A percentile compares a stretch with the other conserved stretches of the same genome.
phyloP scores from a whole-genome alignment of 2,888 invertebrate genomes.

The Anaspis maculata region DNA sequence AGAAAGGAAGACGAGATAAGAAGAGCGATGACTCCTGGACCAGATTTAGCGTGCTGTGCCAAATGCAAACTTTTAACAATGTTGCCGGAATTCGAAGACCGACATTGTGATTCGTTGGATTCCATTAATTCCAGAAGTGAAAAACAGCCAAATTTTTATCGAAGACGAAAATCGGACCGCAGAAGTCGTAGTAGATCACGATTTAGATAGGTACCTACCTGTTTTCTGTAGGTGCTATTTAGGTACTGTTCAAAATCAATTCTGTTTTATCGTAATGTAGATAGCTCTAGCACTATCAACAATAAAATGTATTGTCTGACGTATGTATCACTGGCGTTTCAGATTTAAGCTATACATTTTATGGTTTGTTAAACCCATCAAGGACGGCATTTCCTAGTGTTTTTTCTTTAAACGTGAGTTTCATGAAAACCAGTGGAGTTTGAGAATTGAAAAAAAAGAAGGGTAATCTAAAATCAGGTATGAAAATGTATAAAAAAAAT shows the following conservation, averaged over 20 bases:
- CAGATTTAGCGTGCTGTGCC: constrained; percentile 4
- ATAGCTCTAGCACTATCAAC: background rate
- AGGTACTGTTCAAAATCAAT: background rate
- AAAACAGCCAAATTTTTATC: too few species aligned
- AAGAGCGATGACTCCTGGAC: constrained; percentile 9
- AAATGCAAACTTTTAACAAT: constrained; percentile 8
- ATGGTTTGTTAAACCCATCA: background rate
- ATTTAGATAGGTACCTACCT: background rate
- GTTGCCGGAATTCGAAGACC: too few species aligned
- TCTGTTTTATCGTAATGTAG: background rate
- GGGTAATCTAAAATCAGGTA: too few species aligned
- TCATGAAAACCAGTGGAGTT: too few species aligned
- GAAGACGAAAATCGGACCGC: background rate
- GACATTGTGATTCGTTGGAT: too few species aligned
- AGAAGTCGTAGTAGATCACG: background rate
- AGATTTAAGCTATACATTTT: background rate
- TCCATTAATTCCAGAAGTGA: too few species aligned
- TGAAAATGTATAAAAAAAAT: too few species aligned
- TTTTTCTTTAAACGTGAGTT: background rate
- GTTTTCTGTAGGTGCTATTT: background rate
- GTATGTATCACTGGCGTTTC: background rate
- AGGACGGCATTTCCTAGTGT: background rate
- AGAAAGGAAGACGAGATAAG: constrained; percentile 4
- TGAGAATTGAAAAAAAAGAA: too few species aligned
- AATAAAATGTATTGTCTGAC: background rate